A percentile compares a stretch with the other conserved stretches of the same genome.
phyloP scores from a whole-genome alignment of 2,113 vertebrate genomes.

The Gymnarchus niloticus region DNA sequence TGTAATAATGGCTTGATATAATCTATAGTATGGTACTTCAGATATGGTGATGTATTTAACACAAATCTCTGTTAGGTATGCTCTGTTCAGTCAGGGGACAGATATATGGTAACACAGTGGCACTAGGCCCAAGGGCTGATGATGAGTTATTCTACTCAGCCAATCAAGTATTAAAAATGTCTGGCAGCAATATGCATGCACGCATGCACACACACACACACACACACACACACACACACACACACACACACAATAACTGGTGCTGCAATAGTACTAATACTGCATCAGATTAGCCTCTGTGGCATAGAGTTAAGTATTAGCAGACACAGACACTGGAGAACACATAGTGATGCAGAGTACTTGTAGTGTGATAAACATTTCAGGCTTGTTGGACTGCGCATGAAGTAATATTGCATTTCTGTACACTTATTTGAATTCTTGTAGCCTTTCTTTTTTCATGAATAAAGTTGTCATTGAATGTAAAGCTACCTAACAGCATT shows the following conservation, averaged over 20 bases:
- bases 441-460: not conserved
- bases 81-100: not conserved
- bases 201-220: too few species aligned
- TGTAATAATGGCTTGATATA: too few species aligned
- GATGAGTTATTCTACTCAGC: not conserved
- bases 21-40: not conserved
- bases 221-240: too few species aligned
- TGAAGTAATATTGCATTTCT: not conserved
- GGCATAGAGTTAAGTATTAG: too few species aligned
- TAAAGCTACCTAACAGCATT: not conserved
- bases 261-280: too few species aligned
- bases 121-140: not conserved
- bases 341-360: too few species aligned
- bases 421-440: not conserved
- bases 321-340: too few species aligned
- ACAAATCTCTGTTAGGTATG: not conserved
- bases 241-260: too few species aligned
- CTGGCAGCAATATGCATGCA: not conserved
- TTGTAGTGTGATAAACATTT: too few species aligned
- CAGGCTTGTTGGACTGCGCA: too few species aligned
- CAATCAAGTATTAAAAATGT: not conserved
- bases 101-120: not conserved
- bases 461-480: not conserved
- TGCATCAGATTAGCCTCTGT: too few species aligned
- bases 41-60: not conserved